These are phyloP conservation scores for Ctenosaura bakeri DNA, from an alignment of 2,797 vertebrate species.

Conservation along the genomic window DNA sequence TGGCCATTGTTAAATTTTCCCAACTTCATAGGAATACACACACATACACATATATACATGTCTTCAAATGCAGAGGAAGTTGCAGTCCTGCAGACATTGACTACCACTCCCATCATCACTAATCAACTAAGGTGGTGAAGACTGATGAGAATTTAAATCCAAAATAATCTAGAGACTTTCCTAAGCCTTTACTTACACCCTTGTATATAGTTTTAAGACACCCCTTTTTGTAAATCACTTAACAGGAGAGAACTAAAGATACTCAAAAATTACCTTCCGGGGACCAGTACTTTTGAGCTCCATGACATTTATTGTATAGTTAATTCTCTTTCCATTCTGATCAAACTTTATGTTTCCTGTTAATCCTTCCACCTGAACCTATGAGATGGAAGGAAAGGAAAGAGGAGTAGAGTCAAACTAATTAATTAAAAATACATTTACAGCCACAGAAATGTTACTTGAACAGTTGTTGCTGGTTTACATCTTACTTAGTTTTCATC, in stretches of 20 bases:
- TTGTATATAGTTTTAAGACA: slow-evolving; percentile 28
- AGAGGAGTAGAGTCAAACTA: slow-evolving; percentile 18
- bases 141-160: neutral
- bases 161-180: neutral
- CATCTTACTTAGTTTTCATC: neutral
- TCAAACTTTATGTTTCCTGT: slow-evolving; percentile 99
- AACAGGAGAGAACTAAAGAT: slow-evolving; percentile 49
- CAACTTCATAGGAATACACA: slow-evolving; percentile 41
- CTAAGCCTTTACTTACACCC: neutral
- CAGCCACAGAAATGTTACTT: neutral
- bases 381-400: slow-evolving; percentile 63
- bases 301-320: slow-evolving; percentile 98
- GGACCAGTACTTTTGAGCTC: slow-evolving; percentile 97
- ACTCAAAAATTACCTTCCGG: slow-evolving; percentile 88
- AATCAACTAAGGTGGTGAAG: neutral
- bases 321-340: slow-evolving; percentile 96
- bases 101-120: neutral
- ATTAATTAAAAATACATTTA: slow-evolving; percentile 44
- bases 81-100: neutral
- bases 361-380: slow-evolving; percentile 97
- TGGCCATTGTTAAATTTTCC: slow-evolving; percentile 42
- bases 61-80: neutral
- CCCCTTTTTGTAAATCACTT: slow-evolving; percentile 51
- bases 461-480: slow-evolving; percentile 14
- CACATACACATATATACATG: neutral